Percentiles rank a stretch among this genome's conserved stretches.
Conservation (phyloP, 2,797 vertebrate genomes). For the Bothrops alternatus region DNA sequence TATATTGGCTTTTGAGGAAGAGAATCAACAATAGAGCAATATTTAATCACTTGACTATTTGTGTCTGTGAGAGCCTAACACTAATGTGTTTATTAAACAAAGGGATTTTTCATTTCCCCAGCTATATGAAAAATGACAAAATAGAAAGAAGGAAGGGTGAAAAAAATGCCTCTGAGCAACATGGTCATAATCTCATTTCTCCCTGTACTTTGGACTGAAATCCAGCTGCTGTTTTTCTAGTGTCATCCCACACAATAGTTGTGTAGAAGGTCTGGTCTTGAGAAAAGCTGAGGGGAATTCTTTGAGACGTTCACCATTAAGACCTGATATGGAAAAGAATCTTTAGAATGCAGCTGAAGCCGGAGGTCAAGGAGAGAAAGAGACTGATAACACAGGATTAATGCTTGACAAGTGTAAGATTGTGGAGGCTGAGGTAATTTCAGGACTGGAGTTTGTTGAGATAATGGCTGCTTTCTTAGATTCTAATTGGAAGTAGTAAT, state of each 20-base stretch:
- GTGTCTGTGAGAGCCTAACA: slow-evolving; percentile 37
- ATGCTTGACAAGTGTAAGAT: slow-evolving; percentile 8
- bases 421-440: slow-evolving; percentile 22
- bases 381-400: neutral
- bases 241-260: neutral
- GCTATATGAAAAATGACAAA: slow-evolving; percentile 34
- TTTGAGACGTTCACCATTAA: neutral
- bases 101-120: slow-evolving; percentile 50
- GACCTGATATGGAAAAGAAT: slow-evolving; percentile 10
- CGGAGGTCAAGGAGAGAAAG: neutral
- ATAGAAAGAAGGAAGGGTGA: slow-evolving; percentile 50
- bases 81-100: slow-evolving; percentile 37
- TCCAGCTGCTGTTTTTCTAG: neutral
- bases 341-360: neutral
- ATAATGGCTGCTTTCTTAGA: neutral
- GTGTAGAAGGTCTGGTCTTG: neutral
- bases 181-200: slow-evolving; percentile 27
- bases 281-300: slow-evolving; percentile 6
- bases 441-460: slow-evolving; percentile 17
- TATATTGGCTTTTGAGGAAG: neutral
- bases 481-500: neutral
- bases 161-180: slow-evolving; percentile 40
- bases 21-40: neutral
- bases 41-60: neutral
- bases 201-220: slow-evolving; percentile 19